Base-by-base conservation (phyloP, 2,113 vertebrate species). In the Oncorhynchus keta region DNA sequence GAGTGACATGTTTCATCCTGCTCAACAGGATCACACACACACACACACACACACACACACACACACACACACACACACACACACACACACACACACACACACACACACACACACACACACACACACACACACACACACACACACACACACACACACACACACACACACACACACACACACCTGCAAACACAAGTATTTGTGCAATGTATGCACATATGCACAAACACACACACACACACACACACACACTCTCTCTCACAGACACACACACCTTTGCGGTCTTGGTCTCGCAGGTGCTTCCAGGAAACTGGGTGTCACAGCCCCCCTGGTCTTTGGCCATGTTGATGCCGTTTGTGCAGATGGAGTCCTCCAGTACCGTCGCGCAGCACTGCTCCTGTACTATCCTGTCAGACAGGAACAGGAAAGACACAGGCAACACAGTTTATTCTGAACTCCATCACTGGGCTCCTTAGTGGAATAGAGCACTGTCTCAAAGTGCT, bases 371-470 rank as follows among this genome's bases (percentile, higher is more conserved):
- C 83, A 97, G 81, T 55, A 96, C 95, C 48, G 87, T 90, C 11
- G 86, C 85, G 49, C 97, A 99, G 81, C 98, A 99, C 85, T 97
- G 96, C 62, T 94, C 95, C 89, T 95, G 95, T 51, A 94, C 94
- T 86, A 96, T 94, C 89, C 98, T 99, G 90, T 8, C 24, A 85
- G 28, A 22, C 68, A 73, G 16, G 57, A 0, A 48, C 39, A 62
- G 74, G 26, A 35, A 78, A 73, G 61, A 82, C 70, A 75, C 79
- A 81, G 59, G 48, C 39, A 71, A 24, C 72, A 72, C 59, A 77
- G 69, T 45, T 82, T 75, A 85, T 68, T 77, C 67, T 62, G 22
- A 14, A 16, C 49, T 62, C 39, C 80, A 68, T 75, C 77, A 39
- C 35, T 70, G 70, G 39, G 39, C 64, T 64, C 30, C 67, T 35